These are phyloP conservation scores for Xylocopa sonorina DNA, from an alignment of 1,140 invertebrate genomes.

Conservation along the genomic window DNA sequence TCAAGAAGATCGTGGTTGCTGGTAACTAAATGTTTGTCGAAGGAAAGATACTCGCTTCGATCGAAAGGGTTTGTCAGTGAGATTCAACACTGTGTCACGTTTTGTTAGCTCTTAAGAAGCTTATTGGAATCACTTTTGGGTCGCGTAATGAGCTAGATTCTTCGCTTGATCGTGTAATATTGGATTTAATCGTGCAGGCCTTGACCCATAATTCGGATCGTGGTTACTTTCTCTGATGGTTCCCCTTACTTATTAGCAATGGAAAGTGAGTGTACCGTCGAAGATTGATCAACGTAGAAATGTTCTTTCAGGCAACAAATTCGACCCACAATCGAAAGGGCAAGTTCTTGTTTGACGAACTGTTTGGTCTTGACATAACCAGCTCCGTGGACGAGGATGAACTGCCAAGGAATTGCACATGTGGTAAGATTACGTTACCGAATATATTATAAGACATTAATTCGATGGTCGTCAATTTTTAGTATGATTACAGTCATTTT, in stretches of 20 bases:
- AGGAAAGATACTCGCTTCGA: too few relatives aligned
- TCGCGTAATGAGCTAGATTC: conserved; percentile 44
- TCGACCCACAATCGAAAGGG: conserved; percentile 77
- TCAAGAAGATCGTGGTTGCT: too few relatives aligned
- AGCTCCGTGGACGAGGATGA: conserved; percentile 80
- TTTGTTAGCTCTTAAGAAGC: too few relatives aligned
- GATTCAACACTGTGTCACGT: too few relatives aligned
- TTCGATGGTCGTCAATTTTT: too few relatives aligned
- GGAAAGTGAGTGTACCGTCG: conserved; percentile 62
- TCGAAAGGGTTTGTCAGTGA: too few relatives aligned
- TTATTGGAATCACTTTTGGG: neutral
- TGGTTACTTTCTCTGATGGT: conserved; percentile 71
- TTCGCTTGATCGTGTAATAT: conserved; percentile 42
- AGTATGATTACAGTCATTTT: too few relatives aligned
- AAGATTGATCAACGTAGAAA: conserved; percentile 28
- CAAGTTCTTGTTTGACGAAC: conserved; percentile 85
- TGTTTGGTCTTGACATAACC: conserved; percentile 83
- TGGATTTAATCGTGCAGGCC: conserved; percentile 64
- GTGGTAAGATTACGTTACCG: conserved; percentile 80
- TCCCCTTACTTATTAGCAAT: conserved; percentile 46
- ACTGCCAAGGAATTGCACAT: conserved; percentile 84
- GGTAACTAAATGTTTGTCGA: too few relatives aligned
- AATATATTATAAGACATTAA: neutral
- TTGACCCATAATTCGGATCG: conserved; percentile 72
- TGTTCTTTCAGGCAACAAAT: conserved; percentile 65